Conservation (phyloP, 2,113 vertebrate species). For the Labeo rohita region DNA sequence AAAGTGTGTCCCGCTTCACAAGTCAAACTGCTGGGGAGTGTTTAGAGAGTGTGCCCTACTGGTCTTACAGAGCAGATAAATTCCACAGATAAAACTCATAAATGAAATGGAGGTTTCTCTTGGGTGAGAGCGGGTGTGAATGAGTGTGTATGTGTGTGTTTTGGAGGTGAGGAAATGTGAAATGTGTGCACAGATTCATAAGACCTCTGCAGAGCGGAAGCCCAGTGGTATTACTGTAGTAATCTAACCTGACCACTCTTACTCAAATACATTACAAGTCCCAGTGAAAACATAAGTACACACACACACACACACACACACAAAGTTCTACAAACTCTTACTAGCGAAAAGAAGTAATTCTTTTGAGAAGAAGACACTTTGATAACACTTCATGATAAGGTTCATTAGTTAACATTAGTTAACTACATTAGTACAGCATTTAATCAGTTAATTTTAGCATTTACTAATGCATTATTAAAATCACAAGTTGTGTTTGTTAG, state of each 20-base stretch:
- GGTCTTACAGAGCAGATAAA: slow-evolving; percentile 47
- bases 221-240: slow-evolving; percentile 47
- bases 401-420: too few species aligned
- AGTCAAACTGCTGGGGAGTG: slow-evolving; percentile 44
- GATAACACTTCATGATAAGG: too few species aligned
- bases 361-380: slow-evolving; percentile 36
- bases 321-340: slow-evolving; percentile 53
- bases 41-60: slow-evolving; percentile 53
- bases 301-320: slow-evolving; percentile 52
- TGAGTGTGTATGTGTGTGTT: slow-evolving; percentile 29
- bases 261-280: slow-evolving; percentile 56
- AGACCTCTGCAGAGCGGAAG: slow-evolving; percentile 44
- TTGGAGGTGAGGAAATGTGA: slow-evolving; percentile 43
- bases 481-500: too few species aligned
- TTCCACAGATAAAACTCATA: slow-evolving; percentile 57
- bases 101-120: slow-evolving; percentile 49
- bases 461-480: too few species aligned
- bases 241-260: slow-evolving; percentile 47
- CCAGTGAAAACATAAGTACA: slow-evolving; percentile 40
- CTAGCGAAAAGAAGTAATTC: slow-evolving; percentile 43
- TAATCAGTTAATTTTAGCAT: too few species aligned
- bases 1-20: slow-evolving; percentile 39
- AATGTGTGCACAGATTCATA: slow-evolving; percentile 50
- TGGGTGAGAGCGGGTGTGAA: background rate
- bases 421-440: too few species aligned